Base-by-base conservation (phyloP, 2,888 invertebrate genomes). In the Erannis defoliaria region DNA sequence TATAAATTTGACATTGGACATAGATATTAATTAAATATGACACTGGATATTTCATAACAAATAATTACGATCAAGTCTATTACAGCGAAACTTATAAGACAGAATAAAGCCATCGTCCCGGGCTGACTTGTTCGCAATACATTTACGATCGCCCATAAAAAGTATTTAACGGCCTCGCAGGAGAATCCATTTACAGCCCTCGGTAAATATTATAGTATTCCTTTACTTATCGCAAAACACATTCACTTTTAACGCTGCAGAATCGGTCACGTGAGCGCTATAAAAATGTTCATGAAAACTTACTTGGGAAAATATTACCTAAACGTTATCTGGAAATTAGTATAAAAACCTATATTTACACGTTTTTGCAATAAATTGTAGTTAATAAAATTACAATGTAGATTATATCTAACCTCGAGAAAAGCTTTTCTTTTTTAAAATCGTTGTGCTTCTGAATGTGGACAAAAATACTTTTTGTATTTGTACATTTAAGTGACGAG, bases 221-320 rank as follows among this genome's bases (percentile, higher is more conserved):
- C 55, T 51, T 48, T 55, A 65, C 57, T 67, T 67, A 67, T 65
- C 61, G 60, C 50, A 12, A 62, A 66, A 64, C 65, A 62, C 62
- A 49, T 67, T 65, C 65, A 61, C 33, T 65, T 64, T 61, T 64
- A 65, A 58, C 61, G 62, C 55, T 23, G 38, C 23, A 45, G 45
- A 54, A 67, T 65, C 65, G 67, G 61, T 69, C 69, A 67, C 69
- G 69, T 65, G 67, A 43, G 62, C 5, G 40, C 26, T 40, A 49
- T 65, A 51, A 61, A 40, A 43, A 55, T 35, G 45, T 59, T 48
- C 50, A 38, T 64, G 31, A 61, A 57, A 62, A 43, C 53, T 38
- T 43, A 29, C 19, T 19, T 40, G n/a, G 33, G n/a, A 38, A 40
- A 57, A 53, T 59, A 55, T 49, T 33, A 55, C 35, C 12, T 8